Evolutionary conservation across 2,113 vertebrate species (phyloP).

Genomic region (Oryzias curvinotus): DNA sequence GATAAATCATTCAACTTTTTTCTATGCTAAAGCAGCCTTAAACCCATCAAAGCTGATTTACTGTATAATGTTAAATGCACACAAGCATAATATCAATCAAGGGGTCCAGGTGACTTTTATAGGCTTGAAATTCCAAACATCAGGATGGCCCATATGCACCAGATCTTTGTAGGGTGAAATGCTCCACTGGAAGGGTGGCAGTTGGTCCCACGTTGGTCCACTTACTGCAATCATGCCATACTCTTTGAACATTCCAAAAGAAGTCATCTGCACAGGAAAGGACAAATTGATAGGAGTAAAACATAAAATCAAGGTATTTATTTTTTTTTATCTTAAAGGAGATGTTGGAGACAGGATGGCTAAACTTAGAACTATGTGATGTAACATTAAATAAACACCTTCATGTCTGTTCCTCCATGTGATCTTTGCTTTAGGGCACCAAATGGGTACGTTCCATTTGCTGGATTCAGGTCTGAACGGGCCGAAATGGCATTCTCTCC

Average conservation of each 20-base stretch:
- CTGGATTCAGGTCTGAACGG: conserved; percentile 89
- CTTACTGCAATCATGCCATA: conserved; percentile 82
- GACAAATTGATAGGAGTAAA: conserved; percentile 5
- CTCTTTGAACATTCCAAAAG: conserved; percentile 74
- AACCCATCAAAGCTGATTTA: neutral
- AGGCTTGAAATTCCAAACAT: conserved; percentile 87
- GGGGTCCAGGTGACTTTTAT: conserved; percentile 82
- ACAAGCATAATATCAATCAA: conserved; percentile 48
- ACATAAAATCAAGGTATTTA: neutral
- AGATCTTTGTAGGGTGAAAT: conserved; percentile 80
- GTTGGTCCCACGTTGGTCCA: conserved; percentile 88
- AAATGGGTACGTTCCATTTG: conserved; percentile 93
- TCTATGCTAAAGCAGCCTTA: neutral
- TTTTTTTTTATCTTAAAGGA: neutral
- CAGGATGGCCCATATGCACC: conserved; percentile 91
- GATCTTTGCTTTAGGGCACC: conserved; percentile 85
- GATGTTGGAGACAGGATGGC: neutral
- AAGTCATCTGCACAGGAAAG: conserved; percentile 81
- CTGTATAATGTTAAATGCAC: neutral
- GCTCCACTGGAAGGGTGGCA: conserved; percentile 92
- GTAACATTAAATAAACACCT: conserved; percentile 73
- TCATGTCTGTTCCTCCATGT: conserved; percentile 92
- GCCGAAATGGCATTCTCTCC: conserved; percentile 90
- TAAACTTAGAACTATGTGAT: neutral
- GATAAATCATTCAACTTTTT: conserved; percentile 41